These are phyloP conservation scores for Eilema griseolum DNA, from an alignment of 2,888 invertebrate species.

Conservation along the genomic window DNA sequence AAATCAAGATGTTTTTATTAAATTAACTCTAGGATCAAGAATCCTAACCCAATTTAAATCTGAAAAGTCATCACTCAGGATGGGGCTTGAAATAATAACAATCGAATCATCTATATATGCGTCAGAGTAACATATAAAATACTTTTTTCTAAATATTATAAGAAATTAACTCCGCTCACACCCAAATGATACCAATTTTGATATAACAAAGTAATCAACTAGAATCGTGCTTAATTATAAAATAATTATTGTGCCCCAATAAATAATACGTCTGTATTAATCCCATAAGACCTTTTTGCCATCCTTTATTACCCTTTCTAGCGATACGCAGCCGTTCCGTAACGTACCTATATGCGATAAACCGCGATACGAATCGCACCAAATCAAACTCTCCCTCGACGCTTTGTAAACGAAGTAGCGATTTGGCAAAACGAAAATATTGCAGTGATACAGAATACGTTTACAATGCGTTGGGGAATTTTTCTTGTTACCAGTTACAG, in stretches of 20 bases:
- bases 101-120: neutral
- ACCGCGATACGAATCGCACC: constrained; percentile 64
- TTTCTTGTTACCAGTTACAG: constrained; percentile 58
- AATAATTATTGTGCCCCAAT: constrained; percentile 38
- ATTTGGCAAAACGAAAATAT: constrained; percentile 73
- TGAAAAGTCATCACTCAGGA: neutral
- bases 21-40: neutral
- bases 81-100: neutral
- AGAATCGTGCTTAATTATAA: constrained; percentile 21
- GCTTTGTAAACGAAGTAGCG: constrained; percentile 64
- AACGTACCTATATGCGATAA: constrained; percentile 56
- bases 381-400: constrained; percentile 79
- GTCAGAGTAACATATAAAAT: neutral
- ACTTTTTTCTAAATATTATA: neutral
- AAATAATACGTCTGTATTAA: constrained; percentile 45
- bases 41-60: neutral
- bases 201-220: constrained; percentile 24
- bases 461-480: constrained; percentile 75
- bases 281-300: constrained; percentile 47
- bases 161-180: neutral
- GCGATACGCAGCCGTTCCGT: constrained; percentile 30
- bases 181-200: neutral
- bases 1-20: neutral
- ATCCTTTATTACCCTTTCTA: constrained; percentile 38
- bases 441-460: constrained; percentile 66